A percentile compares a stretch with the other conserved stretches of the same genome.
Evolutionary conservation across 2,797 vertebrate species (phyloP).

Genomic region (Borostomias antarcticus): DNA sequence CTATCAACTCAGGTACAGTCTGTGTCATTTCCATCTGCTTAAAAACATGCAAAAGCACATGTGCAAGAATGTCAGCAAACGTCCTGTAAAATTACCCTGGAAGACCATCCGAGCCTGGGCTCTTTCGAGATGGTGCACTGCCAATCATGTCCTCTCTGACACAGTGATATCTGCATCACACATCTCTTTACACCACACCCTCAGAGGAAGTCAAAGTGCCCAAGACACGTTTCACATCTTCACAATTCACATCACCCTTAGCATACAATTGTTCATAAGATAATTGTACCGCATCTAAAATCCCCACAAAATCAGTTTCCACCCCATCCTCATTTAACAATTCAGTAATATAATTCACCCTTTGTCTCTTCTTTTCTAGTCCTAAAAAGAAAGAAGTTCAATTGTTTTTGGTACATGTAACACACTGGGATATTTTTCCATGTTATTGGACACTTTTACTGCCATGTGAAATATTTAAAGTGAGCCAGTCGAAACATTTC

Average conservation of each 20-base stretch:
- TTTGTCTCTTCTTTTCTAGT: not conserved
- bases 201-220: not conserved
- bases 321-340: not conserved
- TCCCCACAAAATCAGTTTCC: not conserved
- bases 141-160: not conserved
- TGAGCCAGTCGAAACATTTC: no score
- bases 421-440: no score
- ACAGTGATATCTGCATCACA: not conserved
- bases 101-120: constrained; percentile 3
- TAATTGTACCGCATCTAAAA: not conserved
- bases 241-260: not conserved
- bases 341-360: not conserved
- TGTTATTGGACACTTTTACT: no score
- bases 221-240: not conserved
- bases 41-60: not conserved
- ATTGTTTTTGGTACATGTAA: no score
- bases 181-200: not conserved
- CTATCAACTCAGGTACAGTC: not conserved
- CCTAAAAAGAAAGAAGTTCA: not conserved
- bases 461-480: no score
- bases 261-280: not conserved
- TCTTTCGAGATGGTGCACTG: not conserved
- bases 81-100: not conserved
- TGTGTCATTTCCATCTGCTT: not conserved
- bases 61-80: not conserved